These are phyloP conservation scores for Drosophila hamatofila DNA, from an alignment of 2,888 invertebrate genomes.

Conservation along the genomic window DNA sequence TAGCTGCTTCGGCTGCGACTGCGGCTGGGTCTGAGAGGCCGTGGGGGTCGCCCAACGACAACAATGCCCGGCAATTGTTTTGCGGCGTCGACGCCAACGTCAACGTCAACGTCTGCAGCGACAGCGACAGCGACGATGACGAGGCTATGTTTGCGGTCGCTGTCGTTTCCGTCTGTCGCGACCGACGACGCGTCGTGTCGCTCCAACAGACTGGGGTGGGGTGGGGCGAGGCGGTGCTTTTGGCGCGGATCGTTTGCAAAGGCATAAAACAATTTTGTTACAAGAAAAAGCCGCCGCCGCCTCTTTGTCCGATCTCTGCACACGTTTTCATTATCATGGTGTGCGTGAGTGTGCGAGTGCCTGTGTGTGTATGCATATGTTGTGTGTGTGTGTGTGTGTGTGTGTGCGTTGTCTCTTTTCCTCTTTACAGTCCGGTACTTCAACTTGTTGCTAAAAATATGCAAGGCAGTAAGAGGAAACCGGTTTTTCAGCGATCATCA, in stretches of 20 bases:
- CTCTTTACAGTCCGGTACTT: slow-evolving; percentile 41
- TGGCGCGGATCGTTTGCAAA: slow-evolving; percentile 62
- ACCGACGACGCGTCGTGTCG: neutral
- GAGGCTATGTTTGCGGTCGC: slow-evolving; percentile 63
- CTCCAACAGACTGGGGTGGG: slow-evolving; percentile 6
- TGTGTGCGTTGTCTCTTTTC: slow-evolving; percentile 1
- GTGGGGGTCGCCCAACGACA: slow-evolving; percentile 62
- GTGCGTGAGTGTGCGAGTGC: slow-evolving; percentile 16
- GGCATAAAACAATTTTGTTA: slow-evolving; percentile 68
- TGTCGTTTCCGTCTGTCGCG: slow-evolving; percentile 41
- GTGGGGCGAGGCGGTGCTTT: slow-evolving; percentile 37
- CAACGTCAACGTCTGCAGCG: slow-evolving; percentile 26
- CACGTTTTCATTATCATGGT: slow-evolving; percentile 65
- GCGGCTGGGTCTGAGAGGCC: slow-evolving; percentile 27
- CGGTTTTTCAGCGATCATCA: slow-evolving; percentile 62
- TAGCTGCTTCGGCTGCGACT: neutral
- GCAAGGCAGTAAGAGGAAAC: slow-evolving; percentile 77
- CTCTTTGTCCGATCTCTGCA: slow-evolving; percentile 58
- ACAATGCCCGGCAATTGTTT: slow-evolving; percentile 76
- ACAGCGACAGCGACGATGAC: slow-evolving; percentile 47
- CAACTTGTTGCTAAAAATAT: slow-evolving; percentile 80
- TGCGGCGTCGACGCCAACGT: slow-evolving; percentile 50
- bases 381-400: slow-evolving; percentile 7
- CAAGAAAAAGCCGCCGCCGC: slow-evolving; percentile 67
- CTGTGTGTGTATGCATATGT: slow-evolving; percentile 4